Conservation (phyloP, 2,113 vertebrate genomes). For the Lucifuga dentata region DNA sequence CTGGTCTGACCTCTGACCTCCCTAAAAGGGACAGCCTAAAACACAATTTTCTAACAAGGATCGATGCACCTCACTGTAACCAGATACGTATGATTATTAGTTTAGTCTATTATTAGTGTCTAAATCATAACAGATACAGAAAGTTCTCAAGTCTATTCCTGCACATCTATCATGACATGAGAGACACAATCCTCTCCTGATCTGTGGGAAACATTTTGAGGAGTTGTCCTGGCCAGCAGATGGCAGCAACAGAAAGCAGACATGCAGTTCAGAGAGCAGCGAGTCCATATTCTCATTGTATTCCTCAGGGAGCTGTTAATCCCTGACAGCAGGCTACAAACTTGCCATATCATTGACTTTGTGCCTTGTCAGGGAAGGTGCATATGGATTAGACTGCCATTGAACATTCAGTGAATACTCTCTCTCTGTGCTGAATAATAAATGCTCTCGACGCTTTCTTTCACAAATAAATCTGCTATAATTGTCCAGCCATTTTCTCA, state of each 20-base stretch:
- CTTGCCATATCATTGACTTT: slow-evolving; percentile 57
- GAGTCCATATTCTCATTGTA: slow-evolving; percentile 9
- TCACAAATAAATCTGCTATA: slow-evolving; percentile 55
- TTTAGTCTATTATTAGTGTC: neutral
- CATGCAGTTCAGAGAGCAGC: neutral
- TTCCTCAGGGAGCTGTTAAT: slow-evolving; percentile 56
- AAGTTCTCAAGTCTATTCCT: no score
- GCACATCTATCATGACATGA: no score
- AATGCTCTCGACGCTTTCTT: slow-evolving; percentile 58
- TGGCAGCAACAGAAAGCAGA: slow-evolving; percentile 28
- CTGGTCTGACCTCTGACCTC: slow-evolving; percentile 1
- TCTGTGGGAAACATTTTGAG: neutral
- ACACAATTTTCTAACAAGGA: neutral
- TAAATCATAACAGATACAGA: neutral
- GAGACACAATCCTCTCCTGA: no score
- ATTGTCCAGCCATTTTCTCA: slow-evolving; percentile 34
- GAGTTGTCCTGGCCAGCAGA: slow-evolving; percentile 52
- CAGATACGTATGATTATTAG: neutral
- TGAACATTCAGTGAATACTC: slow-evolving; percentile 56
- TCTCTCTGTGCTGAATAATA: slow-evolving; percentile 58
- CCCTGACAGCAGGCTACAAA: slow-evolving; percentile 49
- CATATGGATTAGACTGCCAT: slow-evolving; percentile 61
- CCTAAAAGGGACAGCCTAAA: neutral
- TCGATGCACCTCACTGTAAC: neutral
- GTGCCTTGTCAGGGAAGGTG: slow-evolving; percentile 60